Evolutionary conservation across 2,888 invertebrate genomes (phyloP), one percentile per base, ranked within the genome.

Genomic region (Metellina segmentata): DNA sequence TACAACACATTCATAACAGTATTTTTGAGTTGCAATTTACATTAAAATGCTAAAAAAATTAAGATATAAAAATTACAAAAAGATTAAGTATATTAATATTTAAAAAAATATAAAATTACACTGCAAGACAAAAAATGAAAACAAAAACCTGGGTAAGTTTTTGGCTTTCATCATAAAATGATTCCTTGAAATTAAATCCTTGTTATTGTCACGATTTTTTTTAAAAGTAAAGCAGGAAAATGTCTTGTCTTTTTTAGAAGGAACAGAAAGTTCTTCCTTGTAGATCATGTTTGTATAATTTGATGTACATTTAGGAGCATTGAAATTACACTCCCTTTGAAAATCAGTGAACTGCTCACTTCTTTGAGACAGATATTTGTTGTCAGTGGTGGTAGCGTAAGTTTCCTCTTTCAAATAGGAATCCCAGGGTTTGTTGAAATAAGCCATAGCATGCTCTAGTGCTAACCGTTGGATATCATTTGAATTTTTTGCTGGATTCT

Each of bases 361-460:
- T 11, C 34, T 61, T 61, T 61, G 61, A 61, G 61, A 61, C 61
- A 6, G 11, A 61, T 61, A 61, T 16, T 9, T 61, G 16, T 61
- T 61, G 16, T 61, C 61, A 9, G 61, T 61, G 0, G 61, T 61
- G 9, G 61, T 61, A 5, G 11, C 61, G 9, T 11, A 61, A 61
- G 16, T 69, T 34, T 87, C 87, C 20, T 53, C 71, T 52, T 87
- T 88, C 16, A 92, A 69, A 74, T 92, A 92, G 52, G 79, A 81
- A 85, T 92, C 85, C 91, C 91, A 92, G 13, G 91, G 91, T 53
- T 92, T 92, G 7, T 92, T 88, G 16, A 85, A 75, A 34, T 92
- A 92, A 4, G 91, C 91, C n/a, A 81, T 83, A 5, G 89, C 91
- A 89, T 92, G 91, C 8, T 92, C 88, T 7, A 81, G n/a, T 49